Evolutionary conservation across 2,113 vertebrate species (phyloP).

Genomic region (Paralichthys olivaceus): DNA sequence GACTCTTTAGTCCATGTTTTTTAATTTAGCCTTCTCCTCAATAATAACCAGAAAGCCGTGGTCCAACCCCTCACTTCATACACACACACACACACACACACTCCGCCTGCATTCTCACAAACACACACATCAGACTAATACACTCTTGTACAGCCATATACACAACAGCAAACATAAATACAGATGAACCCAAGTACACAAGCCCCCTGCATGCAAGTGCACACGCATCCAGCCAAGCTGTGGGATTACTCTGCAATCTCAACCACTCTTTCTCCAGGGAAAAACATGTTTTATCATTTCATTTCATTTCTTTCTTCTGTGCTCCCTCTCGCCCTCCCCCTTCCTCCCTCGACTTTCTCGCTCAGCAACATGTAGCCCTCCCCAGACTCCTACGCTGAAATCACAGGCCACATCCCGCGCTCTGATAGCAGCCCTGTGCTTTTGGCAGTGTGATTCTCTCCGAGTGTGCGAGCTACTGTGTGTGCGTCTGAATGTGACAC

Average conservation of each 20-base stretch:
- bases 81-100: slow-evolving; percentile 21
- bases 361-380: slow-evolving; percentile 79
- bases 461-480: slow-evolving; percentile 4
- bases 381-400: slow-evolving; percentile 75
- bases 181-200: slow-evolving; percentile 54
- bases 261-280: slow-evolving; percentile 69
- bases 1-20: slow-evolving; percentile 67
- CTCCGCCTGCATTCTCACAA: slow-evolving; percentile 1
- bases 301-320: slow-evolving; percentile 75
- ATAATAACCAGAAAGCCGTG: slow-evolving; percentile 62
- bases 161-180: slow-evolving; percentile 45
- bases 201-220: slow-evolving; percentile 43
- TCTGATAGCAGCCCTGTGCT: slow-evolving; percentile 58
- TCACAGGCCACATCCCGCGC: slow-evolving; percentile 73
- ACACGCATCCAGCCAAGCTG: slow-evolving; percentile 65
- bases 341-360: slow-evolving; percentile 40
- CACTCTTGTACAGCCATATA: slow-evolving; percentile 36
- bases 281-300: slow-evolving; percentile 82
- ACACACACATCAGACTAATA: slow-evolving; percentile 17
- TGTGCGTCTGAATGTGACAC: slow-evolving; percentile 8
- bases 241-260: slow-evolving; percentile 83
- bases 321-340: slow-evolving; percentile 35
- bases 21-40: slow-evolving; percentile 71
- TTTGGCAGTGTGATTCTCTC: slow-evolving; percentile 35
- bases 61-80: slow-evolving; percentile 47